Evolutionary conservation across 2,888 invertebrate genomes (phyloP), one percentile per base, ranked within the genome.

Genomic region (Sinohyriopsis cumingii): DNA sequence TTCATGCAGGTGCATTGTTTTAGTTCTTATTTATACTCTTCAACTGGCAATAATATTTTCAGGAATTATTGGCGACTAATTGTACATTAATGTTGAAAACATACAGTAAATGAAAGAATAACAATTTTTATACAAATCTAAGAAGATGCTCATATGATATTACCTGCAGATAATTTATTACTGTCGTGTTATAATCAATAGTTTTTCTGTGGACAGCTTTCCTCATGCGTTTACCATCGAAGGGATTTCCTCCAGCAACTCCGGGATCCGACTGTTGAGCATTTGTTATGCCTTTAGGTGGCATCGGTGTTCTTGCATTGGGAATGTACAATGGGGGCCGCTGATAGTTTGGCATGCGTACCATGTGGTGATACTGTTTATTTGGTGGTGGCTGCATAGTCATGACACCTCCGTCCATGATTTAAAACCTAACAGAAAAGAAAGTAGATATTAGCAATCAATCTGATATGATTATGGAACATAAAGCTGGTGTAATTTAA

Each of bases 181-280:
- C 95, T 56, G 98, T 94, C 25, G 97, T 94, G 92, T 98, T 98
- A 91, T 98, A 98, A 92, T 99, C 99, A 68, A 99, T 97, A 55
- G 98, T 99, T 92, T 98, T 98, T 82, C 98, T 93, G 94, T 98
- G 97, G 78, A 98, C 96, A 82, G 97, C 96, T 92, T 98, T 98
- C 86, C 98, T 92, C 84, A 98, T 92, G 79, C 97, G 93, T 92
- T 98, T 97, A 72, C 98, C 98, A 92, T 98, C 98, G 89, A 86
- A 86, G 69, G 79, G 54, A 28, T 55, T 7, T 54, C 55, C 64
- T 56, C 60, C 59, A n/a, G 59, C 57, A 28, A 63, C 60, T n/a
- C 68, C 65, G n/a, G 65, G 59, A n/a, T 56, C 65, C 0, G 57
- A 24, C 53, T 65, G 65, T 19, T 28, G 65, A 24, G 59, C 59